Evolutionary conservation across 1,140 invertebrate species (phyloP).

Genomic region (Dendrolimus kikuchii): DNA sequence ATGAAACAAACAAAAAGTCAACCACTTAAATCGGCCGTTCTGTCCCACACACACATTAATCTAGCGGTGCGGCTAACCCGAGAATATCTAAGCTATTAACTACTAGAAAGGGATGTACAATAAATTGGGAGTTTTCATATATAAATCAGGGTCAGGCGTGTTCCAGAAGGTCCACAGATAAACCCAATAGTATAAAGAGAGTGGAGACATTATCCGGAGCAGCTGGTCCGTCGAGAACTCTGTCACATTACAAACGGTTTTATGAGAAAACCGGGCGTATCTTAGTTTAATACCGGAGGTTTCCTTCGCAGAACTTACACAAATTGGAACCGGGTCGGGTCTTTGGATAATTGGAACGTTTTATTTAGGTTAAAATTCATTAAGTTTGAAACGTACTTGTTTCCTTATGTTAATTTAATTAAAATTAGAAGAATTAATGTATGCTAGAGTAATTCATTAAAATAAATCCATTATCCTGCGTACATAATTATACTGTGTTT

Average conservation of each 20-base stretch:
- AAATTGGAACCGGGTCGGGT: conserved; percentile 24
- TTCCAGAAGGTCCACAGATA: conserved; percentile 41
- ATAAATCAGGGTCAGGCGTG: conserved; percentile 46
- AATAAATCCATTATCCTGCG: no score
- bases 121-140: conserved; percentile 48
- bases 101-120: conserved; percentile 27
- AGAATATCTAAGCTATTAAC: conserved; percentile 45
- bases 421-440: no score
- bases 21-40: conserved; percentile 17
- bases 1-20: conserved; percentile 18
- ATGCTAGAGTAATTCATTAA: neutral
- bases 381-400: no score
- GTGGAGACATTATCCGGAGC: conserved; percentile 31
- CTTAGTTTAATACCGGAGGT: conserved; percentile 20
- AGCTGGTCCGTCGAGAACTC: conserved; percentile 31
- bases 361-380: conserved; percentile 1
- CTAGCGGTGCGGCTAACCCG: conserved; percentile 30
- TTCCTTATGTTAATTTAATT: no score
- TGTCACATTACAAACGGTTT: conserved; percentile 39
- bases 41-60: conserved; percentile 30
- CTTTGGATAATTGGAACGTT: conserved; percentile 9
- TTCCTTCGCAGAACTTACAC: conserved; percentile 27
- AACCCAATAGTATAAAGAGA: conserved; percentile 34
- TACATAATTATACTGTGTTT: no score
- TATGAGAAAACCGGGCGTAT: conserved; percentile 23